These are phyloP conservation scores for Radopholus similis DNA, from an alignment of 1,140 invertebrate species.

Conservation along the genomic window DNA sequence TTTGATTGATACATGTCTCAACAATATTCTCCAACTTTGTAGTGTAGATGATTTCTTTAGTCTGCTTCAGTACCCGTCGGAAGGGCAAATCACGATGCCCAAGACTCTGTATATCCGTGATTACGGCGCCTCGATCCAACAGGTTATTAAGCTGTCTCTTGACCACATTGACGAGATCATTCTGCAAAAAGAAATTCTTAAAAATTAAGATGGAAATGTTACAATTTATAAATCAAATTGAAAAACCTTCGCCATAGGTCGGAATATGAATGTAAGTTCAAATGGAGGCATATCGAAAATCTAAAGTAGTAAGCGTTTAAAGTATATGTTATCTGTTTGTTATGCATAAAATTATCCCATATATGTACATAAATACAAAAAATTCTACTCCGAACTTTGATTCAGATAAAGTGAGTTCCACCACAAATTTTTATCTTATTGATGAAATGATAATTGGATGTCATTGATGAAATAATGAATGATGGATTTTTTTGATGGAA, in stretches of 20 bases:
- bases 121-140: constrained; percentile 53
- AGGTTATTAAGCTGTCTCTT: constrained; percentile 44
- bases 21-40: constrained; percentile 45
- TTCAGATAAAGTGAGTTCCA: no score
- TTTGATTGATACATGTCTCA: background rate
- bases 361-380: no score
- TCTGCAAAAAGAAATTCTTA: constrained; percentile 33
- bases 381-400: no score
- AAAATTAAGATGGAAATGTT: no score
- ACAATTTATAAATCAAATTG: no score
- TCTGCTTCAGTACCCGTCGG: constrained; percentile 38
- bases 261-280: constrained; percentile 54
- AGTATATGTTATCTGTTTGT: no score
- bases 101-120: constrained; percentile 48
- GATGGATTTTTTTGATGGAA: no score
- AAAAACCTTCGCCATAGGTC: constrained; percentile 47
- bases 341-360: no score
- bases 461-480: no score
- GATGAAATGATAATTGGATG: no score
- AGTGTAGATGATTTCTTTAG: constrained; percentile 48
- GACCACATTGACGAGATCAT: constrained; percentile 46
- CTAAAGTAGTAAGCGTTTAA: background rate
- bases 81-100: constrained; percentile 53
- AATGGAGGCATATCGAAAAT: constrained; percentile 49
- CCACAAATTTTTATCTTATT: no score